Base-by-base conservation (phyloP, 2,113 vertebrate genomes). In the Cavia porcellus region DNA sequence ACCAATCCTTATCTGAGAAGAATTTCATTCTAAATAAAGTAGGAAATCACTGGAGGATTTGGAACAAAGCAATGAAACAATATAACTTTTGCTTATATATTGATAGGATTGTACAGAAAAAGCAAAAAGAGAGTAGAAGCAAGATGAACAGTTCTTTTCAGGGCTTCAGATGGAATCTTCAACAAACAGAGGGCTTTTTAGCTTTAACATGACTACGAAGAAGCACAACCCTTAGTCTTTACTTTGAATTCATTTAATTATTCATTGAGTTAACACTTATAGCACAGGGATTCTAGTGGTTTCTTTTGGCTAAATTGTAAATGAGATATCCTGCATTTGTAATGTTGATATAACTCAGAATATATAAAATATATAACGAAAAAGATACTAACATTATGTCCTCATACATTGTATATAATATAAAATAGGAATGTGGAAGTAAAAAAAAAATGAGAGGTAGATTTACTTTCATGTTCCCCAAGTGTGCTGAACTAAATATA, bases 221-320 rank as follows among this genome's bases (percentile, higher is more conserved):
- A 91, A 77, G 50, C 5, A 75, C 6, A 13, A 47, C 10, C 35
- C 79, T 52, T 62, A 84, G 61, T 55, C 13, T 22, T 59, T 42
- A 45, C 38, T 47, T 13, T 42, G 61, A 85, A 42, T 68, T 59
- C 42, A 80, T 28, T 59, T 8, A 74, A 61, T 20, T 42, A 45
- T 52, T 61, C 25, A 42, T 15, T 92, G 24, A 45, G 7, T 72
- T 22, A 77, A 9, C 25, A 28, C 28, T 38, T 72, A 42, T 0
- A 68, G 8, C 28, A 12, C 52, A 47, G 4, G 19, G 52, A 85
- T 15, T 87, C 4, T 45, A 2, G 10, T 30, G 32, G 30, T 6
- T 79, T 15, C 13, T 93, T 47, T 83, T 25, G 8, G 38, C 50
- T 86, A 70, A 96, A 90, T 95, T 90, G 50, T 28, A 2, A 96